Conservation (phyloP, 2,797 vertebrate genomes). For the Lacerta viridis region DNA sequence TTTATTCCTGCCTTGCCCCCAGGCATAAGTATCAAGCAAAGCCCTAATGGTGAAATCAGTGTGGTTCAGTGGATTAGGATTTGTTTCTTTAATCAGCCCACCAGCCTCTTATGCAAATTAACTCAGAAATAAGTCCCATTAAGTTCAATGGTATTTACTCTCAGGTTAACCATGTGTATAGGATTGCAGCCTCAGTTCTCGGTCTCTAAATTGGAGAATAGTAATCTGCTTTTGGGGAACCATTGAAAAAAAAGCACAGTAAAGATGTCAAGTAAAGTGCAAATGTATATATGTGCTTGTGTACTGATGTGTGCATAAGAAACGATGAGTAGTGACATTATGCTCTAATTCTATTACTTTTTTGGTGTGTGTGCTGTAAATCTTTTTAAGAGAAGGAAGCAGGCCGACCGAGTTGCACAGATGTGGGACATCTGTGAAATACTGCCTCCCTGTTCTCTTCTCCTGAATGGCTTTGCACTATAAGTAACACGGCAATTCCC, state of each 20-base stretch:
- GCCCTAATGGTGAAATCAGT: neutral
- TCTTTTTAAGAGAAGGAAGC: neutral
- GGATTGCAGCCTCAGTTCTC: neutral
- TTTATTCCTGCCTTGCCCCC: constrained; percentile 16
- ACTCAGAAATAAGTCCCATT: neutral
- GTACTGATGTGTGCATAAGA: neutral
- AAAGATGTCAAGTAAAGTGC: neutral
- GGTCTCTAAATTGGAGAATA: neutral
- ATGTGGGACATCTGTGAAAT: neutral
- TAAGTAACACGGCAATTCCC: neutral
- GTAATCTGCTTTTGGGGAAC: neutral
- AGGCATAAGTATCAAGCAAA: neutral
- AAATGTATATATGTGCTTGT: neutral
- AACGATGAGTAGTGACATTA: neutral
- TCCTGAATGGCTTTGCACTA: neutral
- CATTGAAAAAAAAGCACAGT: neutral
- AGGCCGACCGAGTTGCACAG: neutral
- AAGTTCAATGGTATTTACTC: neutral
- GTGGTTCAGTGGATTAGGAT: neutral
- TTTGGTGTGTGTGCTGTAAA: neutral
- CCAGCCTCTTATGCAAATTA: neutral
- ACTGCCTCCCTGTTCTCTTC: neutral
- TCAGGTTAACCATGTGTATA: neutral
- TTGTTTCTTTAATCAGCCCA: neutral
- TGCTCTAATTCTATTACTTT: neutral